These are phyloP conservation scores for Istiophorus platypterus DNA, from an alignment of 2,113 vertebrate genomes.

Conservation along the genomic window DNA sequence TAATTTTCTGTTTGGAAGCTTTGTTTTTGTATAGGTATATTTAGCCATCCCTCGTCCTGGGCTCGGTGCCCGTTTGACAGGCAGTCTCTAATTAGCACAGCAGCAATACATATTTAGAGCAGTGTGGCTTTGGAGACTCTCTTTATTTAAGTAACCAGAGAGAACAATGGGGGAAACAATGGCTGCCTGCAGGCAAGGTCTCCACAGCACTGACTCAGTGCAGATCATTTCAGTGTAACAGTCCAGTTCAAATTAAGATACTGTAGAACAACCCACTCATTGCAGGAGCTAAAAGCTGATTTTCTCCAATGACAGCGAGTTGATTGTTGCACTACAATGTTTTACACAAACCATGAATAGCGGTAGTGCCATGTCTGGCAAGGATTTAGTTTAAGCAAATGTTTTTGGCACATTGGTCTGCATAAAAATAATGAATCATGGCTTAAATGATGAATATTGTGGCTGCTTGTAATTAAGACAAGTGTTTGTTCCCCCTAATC, in stretches of 20 bases:
- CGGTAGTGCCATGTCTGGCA: slow-evolving; percentile 42
- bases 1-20: slow-evolving; percentile 79
- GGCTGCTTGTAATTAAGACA: slow-evolving; percentile 70
- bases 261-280: slow-evolving; percentile 44
- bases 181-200: slow-evolving; percentile 52
- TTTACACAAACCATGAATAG: slow-evolving; percentile 43
- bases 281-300: slow-evolving; percentile 42
- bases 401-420: slow-evolving; percentile 47
- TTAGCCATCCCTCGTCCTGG: slow-evolving; percentile 80
- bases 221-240: slow-evolving; percentile 47
- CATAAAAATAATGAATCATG: slow-evolving; percentile 58
- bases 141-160: slow-evolving; percentile 81
- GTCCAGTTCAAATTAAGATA: slow-evolving; percentile 50
- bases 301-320: slow-evolving; percentile 35
- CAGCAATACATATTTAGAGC: slow-evolving; percentile 86
- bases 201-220: slow-evolving; percentile 51
- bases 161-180: slow-evolving; percentile 85
- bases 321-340: slow-evolving; percentile 32
- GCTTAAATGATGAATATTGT: slow-evolving; percentile 53
- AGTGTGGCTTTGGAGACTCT: slow-evolving; percentile 81
- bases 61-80: slow-evolving; percentile 76
- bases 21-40: slow-evolving; percentile 85
- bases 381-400: slow-evolving; percentile 56
- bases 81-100: slow-evolving; percentile 85
- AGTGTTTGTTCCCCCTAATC: slow-evolving; percentile 53